Conservation (phyloP, 2,113 vertebrate species). For the Bucco capensis region DNA sequence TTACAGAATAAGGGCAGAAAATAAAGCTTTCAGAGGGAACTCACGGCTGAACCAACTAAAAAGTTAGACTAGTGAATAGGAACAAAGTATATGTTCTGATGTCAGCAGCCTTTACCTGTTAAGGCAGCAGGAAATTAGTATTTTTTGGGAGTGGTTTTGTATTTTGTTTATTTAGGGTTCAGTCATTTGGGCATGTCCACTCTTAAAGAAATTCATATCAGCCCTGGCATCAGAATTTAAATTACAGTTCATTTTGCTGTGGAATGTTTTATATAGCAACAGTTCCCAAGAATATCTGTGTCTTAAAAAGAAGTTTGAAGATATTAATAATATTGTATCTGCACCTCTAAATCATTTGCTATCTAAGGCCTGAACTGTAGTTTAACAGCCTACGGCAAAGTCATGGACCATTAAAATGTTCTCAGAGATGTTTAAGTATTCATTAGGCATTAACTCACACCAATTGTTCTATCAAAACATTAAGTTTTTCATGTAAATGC, state of each 20-base stretch:
- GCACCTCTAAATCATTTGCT: slow-evolving; percentile 35
- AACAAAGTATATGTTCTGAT: too few relatives aligned
- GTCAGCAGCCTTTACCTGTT: too few relatives aligned
- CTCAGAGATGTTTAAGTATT: slow-evolving; percentile 34
- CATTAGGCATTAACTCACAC: slow-evolving; percentile 47
- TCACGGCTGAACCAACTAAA: too few relatives aligned
- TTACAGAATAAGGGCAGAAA: too few relatives aligned
- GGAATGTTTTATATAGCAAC: not conserved
- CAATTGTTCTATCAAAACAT: slow-evolving; percentile 50
- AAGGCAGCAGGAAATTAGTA: too few relatives aligned
- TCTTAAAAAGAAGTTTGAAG: slow-evolving; percentile 11
- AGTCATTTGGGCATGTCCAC: not conserved
- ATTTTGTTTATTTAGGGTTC: not conserved
- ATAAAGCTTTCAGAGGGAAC: too few relatives aligned
- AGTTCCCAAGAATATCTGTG: not conserved
- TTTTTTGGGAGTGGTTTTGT: not conserved
- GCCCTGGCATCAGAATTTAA: not conserved
- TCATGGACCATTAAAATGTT: slow-evolving; percentile 24
- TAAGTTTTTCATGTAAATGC: not conserved
- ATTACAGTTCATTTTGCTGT: not conserved
- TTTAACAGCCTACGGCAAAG: slow-evolving; percentile 18
- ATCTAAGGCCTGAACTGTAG: not conserved
- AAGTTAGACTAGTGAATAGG: too few relatives aligned
- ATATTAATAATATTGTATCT: slow-evolving; percentile 32
- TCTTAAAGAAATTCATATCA: not conserved